Conservation (phyloP, 1,140 invertebrate genomes). For the Microvelia longipes region DNA sequence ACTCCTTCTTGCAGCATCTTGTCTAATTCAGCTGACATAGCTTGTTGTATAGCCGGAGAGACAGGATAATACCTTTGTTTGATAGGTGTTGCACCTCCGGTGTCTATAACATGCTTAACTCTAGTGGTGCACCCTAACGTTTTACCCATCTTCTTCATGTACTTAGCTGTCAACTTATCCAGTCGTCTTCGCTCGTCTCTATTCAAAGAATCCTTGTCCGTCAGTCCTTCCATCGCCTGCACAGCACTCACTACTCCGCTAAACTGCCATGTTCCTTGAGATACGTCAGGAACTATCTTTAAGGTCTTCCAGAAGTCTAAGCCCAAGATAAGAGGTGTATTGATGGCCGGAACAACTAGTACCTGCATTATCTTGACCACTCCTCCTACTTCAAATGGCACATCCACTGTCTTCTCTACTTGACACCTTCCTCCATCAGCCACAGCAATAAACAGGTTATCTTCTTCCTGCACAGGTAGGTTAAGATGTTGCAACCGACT, state of each 20-base stretch:
- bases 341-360: background rate
- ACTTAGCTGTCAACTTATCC: background rate
- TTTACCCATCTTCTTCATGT: background rate
- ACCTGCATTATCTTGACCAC: background rate
- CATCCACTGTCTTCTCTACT: background rate
- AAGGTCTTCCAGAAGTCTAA: background rate
- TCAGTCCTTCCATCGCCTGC: background rate
- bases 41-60: background rate
- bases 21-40: background rate
- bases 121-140: background rate
- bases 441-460: background rate
- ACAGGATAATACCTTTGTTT: background rate
- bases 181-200: background rate
- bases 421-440: background rate
- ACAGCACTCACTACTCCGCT: background rate
- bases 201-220: background rate
- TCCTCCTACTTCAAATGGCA: background rate
- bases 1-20: background rate
- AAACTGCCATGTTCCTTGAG: background rate
- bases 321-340: background rate
- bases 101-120: background rate
- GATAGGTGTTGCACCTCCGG: background rate
- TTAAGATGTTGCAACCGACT: background rate
- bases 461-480: background rate
- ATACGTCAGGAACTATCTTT: background rate